Percentiles rank a stretch among this genome's conserved stretches.
phyloP scores from a whole-genome alignment of 2,888 invertebrate genomes.

The Spodoptera picta region DNA sequence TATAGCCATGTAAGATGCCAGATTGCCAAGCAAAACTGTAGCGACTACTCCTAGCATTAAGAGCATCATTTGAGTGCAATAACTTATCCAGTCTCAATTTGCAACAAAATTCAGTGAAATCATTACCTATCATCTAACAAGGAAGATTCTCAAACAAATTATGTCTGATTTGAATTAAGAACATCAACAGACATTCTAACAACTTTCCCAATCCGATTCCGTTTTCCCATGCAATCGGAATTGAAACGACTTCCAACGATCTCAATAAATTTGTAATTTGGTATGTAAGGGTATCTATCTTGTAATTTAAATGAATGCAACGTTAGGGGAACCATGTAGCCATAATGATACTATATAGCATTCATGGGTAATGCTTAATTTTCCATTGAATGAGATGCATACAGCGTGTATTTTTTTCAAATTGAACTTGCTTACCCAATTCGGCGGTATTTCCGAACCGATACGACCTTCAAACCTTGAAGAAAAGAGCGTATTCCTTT shows the following conservation, averaged over 20 bases:
- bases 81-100: too few species aligned
- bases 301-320: slow-evolving; percentile 65
- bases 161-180: slow-evolving; percentile 45
- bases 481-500: too few species aligned
- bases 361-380: slow-evolving; percentile 5
- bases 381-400: neutral
- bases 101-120: neutral
- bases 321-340: slow-evolving; percentile 17
- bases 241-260: slow-evolving; percentile 65
- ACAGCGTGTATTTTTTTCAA: too few species aligned
- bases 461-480: too few species aligned
- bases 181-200: slow-evolving; percentile 52
- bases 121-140: slow-evolving; percentile 10
- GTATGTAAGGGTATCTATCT: slow-evolving; percentile 71
- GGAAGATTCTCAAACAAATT: slow-evolving; percentile 41
- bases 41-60: too few species aligned
- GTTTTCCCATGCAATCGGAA: slow-evolving; percentile 70
- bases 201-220: slow-evolving; percentile 63
- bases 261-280: slow-evolving; percentile 76
- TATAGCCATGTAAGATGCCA: too few species aligned
- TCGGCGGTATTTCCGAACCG: too few species aligned
- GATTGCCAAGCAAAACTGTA: too few species aligned
- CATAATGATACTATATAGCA: slow-evolving; percentile 14
- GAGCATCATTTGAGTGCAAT: too few species aligned
- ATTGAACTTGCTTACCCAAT: too few species aligned